Evolutionary conservation across 1,140 invertebrate species (phyloP), one percentile per base, ranked within the genome.

Genomic region (Meloidogyne chitwoodi): DNA sequence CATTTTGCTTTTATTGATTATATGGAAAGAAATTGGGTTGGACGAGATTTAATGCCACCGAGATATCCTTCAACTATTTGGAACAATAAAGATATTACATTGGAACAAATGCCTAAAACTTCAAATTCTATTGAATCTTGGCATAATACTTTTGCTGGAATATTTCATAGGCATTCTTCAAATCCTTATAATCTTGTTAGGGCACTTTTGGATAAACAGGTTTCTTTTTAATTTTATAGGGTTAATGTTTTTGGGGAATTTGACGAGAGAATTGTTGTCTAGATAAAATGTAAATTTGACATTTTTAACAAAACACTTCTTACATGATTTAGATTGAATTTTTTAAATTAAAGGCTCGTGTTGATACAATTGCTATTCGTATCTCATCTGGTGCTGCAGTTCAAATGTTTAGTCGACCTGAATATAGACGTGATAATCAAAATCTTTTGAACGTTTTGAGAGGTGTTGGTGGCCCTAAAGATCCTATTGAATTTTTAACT

Each of bases 21-120:
- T 24, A 67, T 67, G 65, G 65, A 67, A 67, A 31, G 65, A 34
- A 67, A n/a, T 8, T 67, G 65, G 65, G 38, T 67, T 41, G 65
- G 65, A 31, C 19, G 65, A n/a, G 65, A 41, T 8, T 41, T 31
- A 41, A 67, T 67, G 65, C 65, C 29, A 6, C 65, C 65, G 8
- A 14, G 65, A 26, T 67, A 34, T 67, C 65, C 65, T 8, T 16
- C 38, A 8, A 31, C 29, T 19, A 67, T 67, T 14, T 67, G 65
- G 65, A 67, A 67, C 22, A 67, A 67, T 67, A 31, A 41, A 31
- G 38, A 67, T 67, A 67, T 67, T 24, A 26, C 65, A 41, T 5
- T 67, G n/a, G 65, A 67, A 67, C 29, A 67, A 24, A 19, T 67
- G 38, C 65, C 65, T 4, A 67, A 41, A 41, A 24, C 65, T 34